Evolutionary conservation across 2,113 vertebrate species (phyloP), one percentile per base, ranked within the genome.

Genomic region (Hiodon alosoides): DNA sequence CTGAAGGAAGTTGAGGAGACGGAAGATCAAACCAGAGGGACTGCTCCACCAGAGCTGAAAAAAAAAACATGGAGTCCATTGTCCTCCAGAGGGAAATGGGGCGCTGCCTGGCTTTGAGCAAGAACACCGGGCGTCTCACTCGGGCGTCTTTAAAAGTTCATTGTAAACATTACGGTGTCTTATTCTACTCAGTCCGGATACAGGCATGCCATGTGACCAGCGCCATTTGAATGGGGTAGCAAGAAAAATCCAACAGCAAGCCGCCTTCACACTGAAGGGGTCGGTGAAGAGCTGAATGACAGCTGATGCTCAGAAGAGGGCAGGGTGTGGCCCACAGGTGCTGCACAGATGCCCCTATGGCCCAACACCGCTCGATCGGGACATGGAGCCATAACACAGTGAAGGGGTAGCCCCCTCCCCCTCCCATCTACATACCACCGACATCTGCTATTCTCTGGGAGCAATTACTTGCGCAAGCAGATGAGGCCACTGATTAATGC

Each of bases 381-480:
- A 31, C 31, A 31, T 31, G 31, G 31, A 31, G 31, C 31, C 31
- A 31, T 31, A 31, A 31, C 31, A 31, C 31, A 31, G 1, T 2
- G 31, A 31, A 31, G 31, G 31, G 31, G 31, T 31, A 31, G 31
- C 31, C 31, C 31, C 31, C 31, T 31, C 31, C 31, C 31, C 31
- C 31, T 31, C 31, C 31, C 31, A 31, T 31, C 31, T 31, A 31
- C 31, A 31, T 86, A 80, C 81, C 84, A 83, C 80, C 84, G 83
- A 85, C 90, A 92, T 92, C 89, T 92, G 91, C 86, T 88, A 84
- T 81, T 77, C 80, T 82, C 79, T 85, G 86, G 78, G 73, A 87
- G 87, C 90, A 90, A 92, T 90, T 91, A 92, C 86, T 65, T 2
- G 31, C 2, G 31, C 31, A 31, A 31, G 31, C 31, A 31, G 31